Percentiles rank a stretch among this genome's conserved stretches.
These are phyloP conservation scores for Siniperca obscura DNA, from an alignment of 2,797 vertebrate species.

Conservation along the genomic window DNA sequence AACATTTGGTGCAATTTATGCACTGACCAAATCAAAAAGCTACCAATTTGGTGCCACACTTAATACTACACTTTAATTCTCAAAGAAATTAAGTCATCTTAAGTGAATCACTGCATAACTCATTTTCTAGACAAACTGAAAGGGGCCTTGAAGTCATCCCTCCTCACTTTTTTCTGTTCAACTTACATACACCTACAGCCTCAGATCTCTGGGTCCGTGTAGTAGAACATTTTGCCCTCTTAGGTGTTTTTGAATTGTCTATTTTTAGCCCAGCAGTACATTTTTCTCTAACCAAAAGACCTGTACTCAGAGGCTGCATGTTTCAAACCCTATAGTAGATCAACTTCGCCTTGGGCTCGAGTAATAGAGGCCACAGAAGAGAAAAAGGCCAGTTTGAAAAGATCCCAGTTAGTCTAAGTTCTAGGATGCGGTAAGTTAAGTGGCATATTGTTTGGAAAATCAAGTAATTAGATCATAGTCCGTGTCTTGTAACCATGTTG, in stretches of 20 bases:
- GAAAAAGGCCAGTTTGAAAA: slow-evolving; percentile 3
- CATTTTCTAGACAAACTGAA: not conserved
- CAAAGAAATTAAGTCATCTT: not conserved
- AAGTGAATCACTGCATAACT: not conserved
- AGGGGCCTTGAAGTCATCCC: slow-evolving; percentile 24
- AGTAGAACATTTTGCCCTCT: not conserved
- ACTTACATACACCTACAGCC: not conserved
- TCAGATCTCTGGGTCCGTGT: not conserved
- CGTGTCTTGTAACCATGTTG: not conserved
- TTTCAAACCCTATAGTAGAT: not conserved
- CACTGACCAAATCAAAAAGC: not conserved
- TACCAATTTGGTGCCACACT: not conserved
- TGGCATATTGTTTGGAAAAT: not conserved
- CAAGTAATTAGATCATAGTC: not conserved
- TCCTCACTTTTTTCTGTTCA: not conserved
- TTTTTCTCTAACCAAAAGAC: not conserved
- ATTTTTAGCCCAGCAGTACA: not conserved
- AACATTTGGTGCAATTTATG: not conserved
- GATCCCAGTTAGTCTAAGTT: not conserved
- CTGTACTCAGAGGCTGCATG: not conserved
- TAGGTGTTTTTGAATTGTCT: not conserved
- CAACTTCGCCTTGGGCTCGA: not conserved
- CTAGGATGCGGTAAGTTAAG: not conserved
- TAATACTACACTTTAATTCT: not conserved
- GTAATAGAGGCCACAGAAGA: not conserved